Conservation (phyloP, 2,113 vertebrate species). For the Apodemus sylvaticus region DNA sequence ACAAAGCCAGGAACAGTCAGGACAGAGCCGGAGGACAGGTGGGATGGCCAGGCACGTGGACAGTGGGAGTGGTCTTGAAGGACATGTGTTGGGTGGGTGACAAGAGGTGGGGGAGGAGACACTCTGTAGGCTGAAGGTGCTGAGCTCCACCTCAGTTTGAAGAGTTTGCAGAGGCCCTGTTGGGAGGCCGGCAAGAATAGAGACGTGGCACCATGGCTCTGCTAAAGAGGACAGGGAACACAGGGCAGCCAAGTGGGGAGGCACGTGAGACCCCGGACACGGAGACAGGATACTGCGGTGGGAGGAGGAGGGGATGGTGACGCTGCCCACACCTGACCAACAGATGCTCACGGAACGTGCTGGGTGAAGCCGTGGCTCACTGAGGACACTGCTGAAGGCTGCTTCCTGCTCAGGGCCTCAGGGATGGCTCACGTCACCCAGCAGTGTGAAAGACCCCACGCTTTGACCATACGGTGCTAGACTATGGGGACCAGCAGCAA, state of each 20-base stretch:
- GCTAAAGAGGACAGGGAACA: not conserved
- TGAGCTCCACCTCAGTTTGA: not conserved
- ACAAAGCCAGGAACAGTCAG: not conserved
- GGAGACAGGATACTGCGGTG: not conserved
- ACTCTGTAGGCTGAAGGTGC: not conserved
- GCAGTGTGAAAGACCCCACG: not conserved
- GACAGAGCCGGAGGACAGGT: not conserved
- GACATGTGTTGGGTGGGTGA: not conserved
- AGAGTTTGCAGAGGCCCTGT: not conserved
- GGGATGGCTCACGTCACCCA: not conserved
- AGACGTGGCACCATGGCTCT: not conserved
- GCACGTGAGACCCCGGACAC: not conserved
- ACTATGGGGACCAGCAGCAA: not conserved
- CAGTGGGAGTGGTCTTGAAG: not conserved
- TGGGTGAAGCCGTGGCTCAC: too few relatives aligned
- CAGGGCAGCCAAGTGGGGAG: not conserved
- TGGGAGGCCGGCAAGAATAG: not conserved
- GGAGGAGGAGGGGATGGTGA: too few relatives aligned
- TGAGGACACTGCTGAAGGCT: not conserved
- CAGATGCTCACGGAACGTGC: not conserved
- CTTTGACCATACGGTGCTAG: too few relatives aligned
- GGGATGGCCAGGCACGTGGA: not conserved
- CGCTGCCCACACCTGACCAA: not conserved
- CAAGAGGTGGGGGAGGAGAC: not conserved
- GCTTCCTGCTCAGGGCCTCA: not conserved